A percentile compares a stretch with the other conserved stretches of the same genome.
These are phyloP conservation scores for Gallinago solitaria DNA, from an alignment of 2,797 vertebrate genomes.

Conservation along the genomic window DNA sequence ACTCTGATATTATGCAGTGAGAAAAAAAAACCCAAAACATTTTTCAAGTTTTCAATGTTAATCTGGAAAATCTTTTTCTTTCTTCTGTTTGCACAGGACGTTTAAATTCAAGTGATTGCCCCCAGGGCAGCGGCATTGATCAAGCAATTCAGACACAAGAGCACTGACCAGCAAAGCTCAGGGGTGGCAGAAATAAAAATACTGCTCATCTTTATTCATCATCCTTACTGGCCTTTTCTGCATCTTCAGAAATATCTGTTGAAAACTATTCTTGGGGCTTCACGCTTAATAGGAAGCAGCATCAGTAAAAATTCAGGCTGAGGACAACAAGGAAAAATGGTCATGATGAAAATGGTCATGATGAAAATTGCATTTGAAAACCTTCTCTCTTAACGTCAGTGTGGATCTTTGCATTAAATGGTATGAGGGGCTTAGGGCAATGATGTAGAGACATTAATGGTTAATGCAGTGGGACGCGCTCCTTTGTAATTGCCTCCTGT, in stretches of 20 bases:
- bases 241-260: background rate
- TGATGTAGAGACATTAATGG: background rate
- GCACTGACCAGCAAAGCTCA: background rate
- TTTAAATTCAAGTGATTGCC: background rate
- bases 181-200: background rate
- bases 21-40: background rate
- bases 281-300: background rate
- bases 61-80: background rate
- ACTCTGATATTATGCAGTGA: background rate
- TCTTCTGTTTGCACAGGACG: background rate
- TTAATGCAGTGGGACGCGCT: constrained; percentile 11
- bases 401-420: background rate
- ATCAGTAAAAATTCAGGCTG: constrained; percentile 12
- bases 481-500: constrained; percentile 39
- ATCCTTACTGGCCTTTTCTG: background rate
- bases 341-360: constrained; percentile 50
- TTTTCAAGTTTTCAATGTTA: background rate
- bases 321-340: constrained; percentile 8
- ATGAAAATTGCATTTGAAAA: constrained; percentile 62
- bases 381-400: constrained; percentile 21
- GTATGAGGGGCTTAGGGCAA: constrained; percentile 20
- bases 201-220: background rate
- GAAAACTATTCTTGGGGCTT: background rate
- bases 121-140: background rate
- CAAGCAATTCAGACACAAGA: background rate